Evolutionary conservation across 2,113 vertebrate species (phyloP).

Genomic region (Psophia crepitans): DNA sequence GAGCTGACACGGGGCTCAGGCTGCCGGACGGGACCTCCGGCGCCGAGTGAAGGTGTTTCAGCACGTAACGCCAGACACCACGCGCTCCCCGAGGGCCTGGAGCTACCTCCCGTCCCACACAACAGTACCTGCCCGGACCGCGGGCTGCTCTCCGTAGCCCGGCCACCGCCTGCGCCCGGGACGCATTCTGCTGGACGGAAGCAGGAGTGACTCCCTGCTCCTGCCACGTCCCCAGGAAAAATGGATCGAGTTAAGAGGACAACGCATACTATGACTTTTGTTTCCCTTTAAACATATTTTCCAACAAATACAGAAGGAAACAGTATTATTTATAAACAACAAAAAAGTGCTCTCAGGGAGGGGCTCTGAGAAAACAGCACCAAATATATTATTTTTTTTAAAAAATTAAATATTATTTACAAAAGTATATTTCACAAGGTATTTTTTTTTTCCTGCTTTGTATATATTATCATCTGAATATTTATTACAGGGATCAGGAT

Average conservation of each 20-base stretch:
- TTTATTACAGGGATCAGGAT: constrained; percentile 47
- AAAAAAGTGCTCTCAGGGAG: constrained; percentile 73
- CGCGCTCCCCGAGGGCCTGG: not conserved
- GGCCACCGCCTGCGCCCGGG: not conserved
- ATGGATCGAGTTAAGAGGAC: not conserved
- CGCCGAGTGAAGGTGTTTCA: no score
- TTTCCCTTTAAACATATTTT: constrained; percentile 72
- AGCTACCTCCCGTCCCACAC: not conserved
- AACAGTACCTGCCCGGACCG: accelerated
- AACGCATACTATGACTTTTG: not conserved
- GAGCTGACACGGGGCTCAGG: not conserved
- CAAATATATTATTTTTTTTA: constrained; percentile 79
- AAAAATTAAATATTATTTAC: constrained; percentile 83
- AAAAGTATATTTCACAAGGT: constrained; percentile 73
- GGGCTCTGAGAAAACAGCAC: constrained; percentile 79
- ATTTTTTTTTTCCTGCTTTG: constrained; percentile 16
- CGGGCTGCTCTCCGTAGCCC: not conserved
- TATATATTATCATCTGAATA: constrained; percentile 70
- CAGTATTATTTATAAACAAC: constrained; percentile 53
- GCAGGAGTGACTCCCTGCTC: not conserved
- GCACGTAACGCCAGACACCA: accelerated
- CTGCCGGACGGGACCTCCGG: not conserved
- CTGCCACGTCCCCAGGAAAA: constrained; percentile 16
- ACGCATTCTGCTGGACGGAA: not conserved
- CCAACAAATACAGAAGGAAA: constrained; percentile 66